Base-by-base conservation (phyloP, 2,888 invertebrate species). In the Ochropleura plecta region DNA sequence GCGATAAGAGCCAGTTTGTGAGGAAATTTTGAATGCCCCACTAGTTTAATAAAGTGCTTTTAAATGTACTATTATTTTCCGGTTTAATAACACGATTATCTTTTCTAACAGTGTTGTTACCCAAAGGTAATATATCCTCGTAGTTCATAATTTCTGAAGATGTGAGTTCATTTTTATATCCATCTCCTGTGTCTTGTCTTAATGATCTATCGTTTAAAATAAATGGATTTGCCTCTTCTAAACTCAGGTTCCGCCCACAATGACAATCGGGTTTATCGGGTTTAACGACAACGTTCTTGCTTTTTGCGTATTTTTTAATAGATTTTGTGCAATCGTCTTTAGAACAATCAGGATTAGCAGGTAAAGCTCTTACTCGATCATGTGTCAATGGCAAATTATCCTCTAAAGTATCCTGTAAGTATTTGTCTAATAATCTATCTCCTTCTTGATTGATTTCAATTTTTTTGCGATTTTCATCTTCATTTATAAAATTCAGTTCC, bases 201-300 rank as follows among this genome's bases (percentile, higher is more conserved):
- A 82, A 67, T 18, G 75, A 55, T 73, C 76, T 81, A 14, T 86
- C 79, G 51, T 30, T 83, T 49, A 65, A 16, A n/a, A 63, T 12
- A 60, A 70, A 74, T 68, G 84, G 46, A 64, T 84, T 66, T n/a
- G 42, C 44, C 48, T 48, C 46, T 66, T 71, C 78, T 53, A 66
- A 30, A 51, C 78, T 79, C 42, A 70, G 30, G 44, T 49, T 44
- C 44, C 40, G 51, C 30, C 71, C 77, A 74, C 90, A 91, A 70
- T 80, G 82, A 79, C 91, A 90, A 16, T 86, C 81, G 12, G 82
- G 67, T 49, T 79, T 83, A 14, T 86, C 81, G 12, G 82, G 67
- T 51, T 79, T 83, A 12, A 70, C n/a, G 0, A 70, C 51, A 44
- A 70, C 10, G 2, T 68, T 72, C 3, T 42, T 49, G 12, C 46